Conservation (phyloP, 1,140 invertebrate genomes). For the Agrypnia vestita region DNA sequence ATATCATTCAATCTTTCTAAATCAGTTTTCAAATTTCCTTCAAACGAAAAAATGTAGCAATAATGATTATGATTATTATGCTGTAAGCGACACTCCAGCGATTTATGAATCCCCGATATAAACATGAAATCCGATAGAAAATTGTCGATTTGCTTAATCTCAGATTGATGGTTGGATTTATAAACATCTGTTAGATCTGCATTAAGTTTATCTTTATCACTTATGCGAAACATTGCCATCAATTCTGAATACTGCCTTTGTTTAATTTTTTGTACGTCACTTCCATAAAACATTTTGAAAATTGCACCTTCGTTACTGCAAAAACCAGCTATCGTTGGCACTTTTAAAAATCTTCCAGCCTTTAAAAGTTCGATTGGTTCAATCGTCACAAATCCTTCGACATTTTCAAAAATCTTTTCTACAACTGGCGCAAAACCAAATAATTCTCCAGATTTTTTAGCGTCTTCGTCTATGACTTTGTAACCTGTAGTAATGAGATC, state of each 20-base stretch:
- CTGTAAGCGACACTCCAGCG: constrained; percentile 49
- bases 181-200: constrained; percentile 65
- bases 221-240: constrained; percentile 64
- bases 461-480: constrained; percentile 58
- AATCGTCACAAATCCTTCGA: constrained; percentile 67
- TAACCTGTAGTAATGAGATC: constrained; percentile 64
- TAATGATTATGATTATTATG: constrained; percentile 64
- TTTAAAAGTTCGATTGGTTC: constrained; percentile 64
- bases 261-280: constrained; percentile 47
- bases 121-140: constrained; percentile 69
- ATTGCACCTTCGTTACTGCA: constrained; percentile 67
- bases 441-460: constrained; percentile 63
- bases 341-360: constrained; percentile 66
- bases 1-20: constrained; percentile 64
- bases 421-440: constrained; percentile 69
- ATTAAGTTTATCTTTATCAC: constrained; percentile 63
- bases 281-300: constrained; percentile 53
- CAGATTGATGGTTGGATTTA: constrained; percentile 57
- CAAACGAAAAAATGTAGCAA: constrained; percentile 69
- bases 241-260: constrained; percentile 57
- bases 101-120: constrained; percentile 65
- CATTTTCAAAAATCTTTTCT: constrained; percentile 64
- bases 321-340: constrained; percentile 67
- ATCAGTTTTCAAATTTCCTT: constrained; percentile 67
- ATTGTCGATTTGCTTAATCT: constrained; percentile 66